Evolutionary conservation across 2,888 invertebrate genomes (phyloP), one percentile per base, ranked within the genome.

Genomic region (Drosophila differens): DNA sequence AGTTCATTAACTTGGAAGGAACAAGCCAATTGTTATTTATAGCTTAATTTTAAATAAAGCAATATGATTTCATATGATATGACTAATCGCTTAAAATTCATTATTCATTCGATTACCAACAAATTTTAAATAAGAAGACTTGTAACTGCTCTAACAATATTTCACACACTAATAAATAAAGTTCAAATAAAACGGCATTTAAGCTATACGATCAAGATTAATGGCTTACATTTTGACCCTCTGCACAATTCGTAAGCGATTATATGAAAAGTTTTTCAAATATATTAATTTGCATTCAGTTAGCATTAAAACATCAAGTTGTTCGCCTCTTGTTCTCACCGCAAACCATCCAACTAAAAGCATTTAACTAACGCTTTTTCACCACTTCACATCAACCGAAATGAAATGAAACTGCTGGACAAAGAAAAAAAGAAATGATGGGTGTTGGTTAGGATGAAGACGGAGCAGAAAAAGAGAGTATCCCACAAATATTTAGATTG

Each of bases 401-500:
- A 63, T 60, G 63, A 44, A 74, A 74, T 64, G 53, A n/a, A 62
- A 54, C 19, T 61, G 64, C 63, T 53, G 33, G 49, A 79, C 70
- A 65, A 64, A 61, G 44, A 35, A 63, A 51, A 53, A n/a, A 10
- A 32, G 19, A 19, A 14, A 51, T 9, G 12, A 57, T 14, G 6
- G 32, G 47, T 52, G 28, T 9, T 57, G 59, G 35, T 30, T 22
- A 22, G 22, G 37, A 63, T 52, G 47, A 39, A 47, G 19, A 49
- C 2, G 32, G 35, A 25, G 57, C 30, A 51, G 61, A 39, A 57
- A 67, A 51, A 19, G 35, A 66, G 32, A 25, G 65, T 63, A 73
- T 67, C 78, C 82, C 89, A 76, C 85, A 89, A 85, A 85, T 90
- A 90, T 85, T 85, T 85, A 89, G 91, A 90, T 90, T 85, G 90